Evolutionary conservation across 2,888 invertebrate genomes (phyloP).

Genomic region (Lasioglossum marginatum): DNA sequence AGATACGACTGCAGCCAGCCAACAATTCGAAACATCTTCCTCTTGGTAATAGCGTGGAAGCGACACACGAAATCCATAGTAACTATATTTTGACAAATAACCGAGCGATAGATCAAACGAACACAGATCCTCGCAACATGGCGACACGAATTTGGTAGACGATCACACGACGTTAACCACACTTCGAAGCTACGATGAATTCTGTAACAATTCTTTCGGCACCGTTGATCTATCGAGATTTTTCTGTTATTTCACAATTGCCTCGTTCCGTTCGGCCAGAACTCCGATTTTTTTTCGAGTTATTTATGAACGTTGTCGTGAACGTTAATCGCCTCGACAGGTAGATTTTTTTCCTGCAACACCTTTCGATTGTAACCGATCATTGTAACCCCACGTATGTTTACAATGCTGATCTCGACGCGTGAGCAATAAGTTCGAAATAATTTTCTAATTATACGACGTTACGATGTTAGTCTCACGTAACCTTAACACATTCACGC

Average conservation of each 20-base stretch:
- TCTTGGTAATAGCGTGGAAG: constrained; percentile 26
- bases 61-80: constrained; percentile 12
- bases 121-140: constrained; percentile 61
- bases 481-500: constrained; percentile 27
- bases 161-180: constrained; percentile 3
- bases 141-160: constrained; percentile 61
- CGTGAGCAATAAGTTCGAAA: constrained; percentile 15
- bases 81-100: constrained; percentile 24
- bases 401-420: neutral
- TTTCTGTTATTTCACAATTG: neutral
- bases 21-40: constrained; percentile 25
- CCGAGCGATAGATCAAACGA: constrained; percentile 33
- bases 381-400: neutral
- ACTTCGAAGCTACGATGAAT: constrained; percentile 4
- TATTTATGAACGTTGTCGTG: neutral
- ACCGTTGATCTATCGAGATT: neutral
- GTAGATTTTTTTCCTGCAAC: constrained; percentile 51
- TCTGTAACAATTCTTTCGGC: neutral
- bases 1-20: constrained; percentile 35
- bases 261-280: neutral
- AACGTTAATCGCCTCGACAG: constrained; percentile 37
- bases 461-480: constrained; percentile 1
- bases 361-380: constrained; percentile 28
- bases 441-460: constrained; percentile 32
- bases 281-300: constrained; percentile 15